Evolutionary conservation across 2,888 invertebrate genomes (phyloP).

Genomic region (Nomada ruficornis): DNA sequence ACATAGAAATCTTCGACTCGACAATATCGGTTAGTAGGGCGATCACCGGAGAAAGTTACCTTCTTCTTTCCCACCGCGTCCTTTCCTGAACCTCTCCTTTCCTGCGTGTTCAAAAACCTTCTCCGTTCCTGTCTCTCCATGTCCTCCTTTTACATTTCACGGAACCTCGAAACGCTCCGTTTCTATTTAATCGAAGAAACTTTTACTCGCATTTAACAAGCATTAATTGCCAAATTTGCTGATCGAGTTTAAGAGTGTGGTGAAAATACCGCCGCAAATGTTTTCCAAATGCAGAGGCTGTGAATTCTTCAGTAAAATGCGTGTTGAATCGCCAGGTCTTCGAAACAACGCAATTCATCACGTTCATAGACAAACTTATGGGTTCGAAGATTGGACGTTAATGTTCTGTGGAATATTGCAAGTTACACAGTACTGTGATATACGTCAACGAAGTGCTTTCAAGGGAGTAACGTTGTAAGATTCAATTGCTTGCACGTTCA

Average conservation of each 20-base stretch:
- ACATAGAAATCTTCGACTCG: conserved; percentile 78
- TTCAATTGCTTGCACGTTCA: conserved; percentile 45
- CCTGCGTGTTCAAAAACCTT: conserved; percentile 38
- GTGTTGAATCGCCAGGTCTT: no score
- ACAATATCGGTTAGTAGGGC: conserved; percentile 83
- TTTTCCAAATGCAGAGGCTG: no score
- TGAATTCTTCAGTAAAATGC: no score
- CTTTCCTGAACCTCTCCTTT: conserved; percentile 47
- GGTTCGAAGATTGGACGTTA: conserved; percentile 24
- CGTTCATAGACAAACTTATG: neutral
- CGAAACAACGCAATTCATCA: neutral
- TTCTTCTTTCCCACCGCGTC: conserved; percentile 66
- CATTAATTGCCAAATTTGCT: neutral
- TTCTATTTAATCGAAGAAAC: conserved; percentile 35
- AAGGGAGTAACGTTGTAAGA: conserved; percentile 34
- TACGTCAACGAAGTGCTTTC: conserved; percentile 1
- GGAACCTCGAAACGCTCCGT: conserved; percentile 36
- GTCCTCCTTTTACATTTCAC: conserved; percentile 66
- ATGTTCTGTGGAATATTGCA: conserved; percentile 45
- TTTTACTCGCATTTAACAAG: conserved; percentile 5
- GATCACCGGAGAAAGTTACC: conserved; percentile 83
- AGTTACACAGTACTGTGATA: neutral
- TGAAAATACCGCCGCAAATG: neutral
- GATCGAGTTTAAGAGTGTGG: neutral
- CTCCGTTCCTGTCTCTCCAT: conserved; percentile 33